These are phyloP conservation scores for Caenorhabditis angaria DNA, from an alignment of 2,888 invertebrate genomes.

Conservation along the genomic window DNA sequence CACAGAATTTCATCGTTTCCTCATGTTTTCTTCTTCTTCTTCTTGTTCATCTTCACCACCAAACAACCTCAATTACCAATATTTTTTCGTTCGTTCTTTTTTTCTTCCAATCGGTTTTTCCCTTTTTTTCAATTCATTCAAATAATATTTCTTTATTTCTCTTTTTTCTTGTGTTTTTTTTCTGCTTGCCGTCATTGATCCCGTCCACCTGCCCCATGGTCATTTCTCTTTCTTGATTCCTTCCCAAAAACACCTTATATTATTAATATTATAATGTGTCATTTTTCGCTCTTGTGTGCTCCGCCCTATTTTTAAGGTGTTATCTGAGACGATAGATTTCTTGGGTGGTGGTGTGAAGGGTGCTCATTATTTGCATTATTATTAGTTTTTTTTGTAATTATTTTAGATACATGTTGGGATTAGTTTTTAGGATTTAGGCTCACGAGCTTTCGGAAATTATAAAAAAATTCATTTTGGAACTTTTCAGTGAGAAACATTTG, in stretches of 20 bases:
- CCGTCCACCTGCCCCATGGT: background rate
- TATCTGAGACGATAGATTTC: background rate
- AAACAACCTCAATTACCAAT: constrained; percentile 9
- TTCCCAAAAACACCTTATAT: background rate
- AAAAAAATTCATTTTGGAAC: no score
- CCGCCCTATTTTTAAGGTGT: background rate
- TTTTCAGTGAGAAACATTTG: no score
- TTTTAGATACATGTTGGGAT: background rate
- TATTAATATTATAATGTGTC: background rate
- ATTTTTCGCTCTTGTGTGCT: background rate
- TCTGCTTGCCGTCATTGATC: constrained; percentile 3
- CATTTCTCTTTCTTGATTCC: background rate
- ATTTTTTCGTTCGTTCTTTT: background rate
- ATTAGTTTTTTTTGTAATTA: background rate
- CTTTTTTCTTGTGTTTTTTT: no score
- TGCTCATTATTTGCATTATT: background rate
- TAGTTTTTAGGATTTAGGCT: no score
- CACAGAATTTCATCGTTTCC: constrained; percentile 10
- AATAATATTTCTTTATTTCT: no score
- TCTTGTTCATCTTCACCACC: constrained; percentile 3
- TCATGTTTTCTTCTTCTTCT: constrained; percentile 10
- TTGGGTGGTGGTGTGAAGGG: background rate
- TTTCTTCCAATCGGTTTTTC: background rate
- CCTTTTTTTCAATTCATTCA: background rate
- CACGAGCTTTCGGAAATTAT: no score